phyloP scores from a whole-genome alignment of 1,140 invertebrate genomes.

The Eumeta japonica region DNA sequence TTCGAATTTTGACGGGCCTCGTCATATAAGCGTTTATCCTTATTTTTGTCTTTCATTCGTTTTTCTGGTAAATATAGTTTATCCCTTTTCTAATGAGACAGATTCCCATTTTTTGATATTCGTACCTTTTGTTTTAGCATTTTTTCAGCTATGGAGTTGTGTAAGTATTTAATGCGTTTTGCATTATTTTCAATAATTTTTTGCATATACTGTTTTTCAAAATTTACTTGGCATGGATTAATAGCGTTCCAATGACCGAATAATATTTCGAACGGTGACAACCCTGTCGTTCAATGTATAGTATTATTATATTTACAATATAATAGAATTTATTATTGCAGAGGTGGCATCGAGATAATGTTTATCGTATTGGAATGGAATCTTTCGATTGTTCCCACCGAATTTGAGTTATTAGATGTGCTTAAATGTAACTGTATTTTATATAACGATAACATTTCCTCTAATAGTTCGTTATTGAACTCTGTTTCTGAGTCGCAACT shows the following conservation, averaged over 20 bases:
- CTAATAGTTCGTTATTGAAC: constrained; percentile 12
- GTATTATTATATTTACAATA: constrained; percentile 16
- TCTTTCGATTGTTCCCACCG: constrained; percentile 14
- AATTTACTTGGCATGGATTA: constrained; percentile 5
- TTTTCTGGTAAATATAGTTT: constrained; percentile 11
- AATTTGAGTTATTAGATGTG: constrained; percentile 17
- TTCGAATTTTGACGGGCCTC: too few species aligned
- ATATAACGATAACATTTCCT: constrained; percentile 12
- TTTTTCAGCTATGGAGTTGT: constrained; percentile 9
- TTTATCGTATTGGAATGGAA: constrained; percentile 19
- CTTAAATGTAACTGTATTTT: constrained; percentile 14
- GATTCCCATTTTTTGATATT: constrained; percentile 5
- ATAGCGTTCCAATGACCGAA: constrained; percentile 13
- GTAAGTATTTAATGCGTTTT: constrained; percentile 9
- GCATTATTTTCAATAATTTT: constrained; percentile 11
- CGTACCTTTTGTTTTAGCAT: constrained; percentile 4
- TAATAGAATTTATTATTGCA: constrained; percentile 15
- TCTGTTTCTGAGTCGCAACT: constrained; percentile 9
- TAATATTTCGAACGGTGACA: constrained; percentile 14
- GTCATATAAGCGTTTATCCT: too few species aligned
- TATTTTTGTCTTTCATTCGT: too few species aligned
- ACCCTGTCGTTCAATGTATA: constrained; percentile 9
- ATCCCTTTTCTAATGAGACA: constrained; percentile 2
- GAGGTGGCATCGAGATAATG: constrained; percentile 14
- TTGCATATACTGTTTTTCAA: constrained; percentile 9